Evolutionary conservation across 2,113 vertebrate species (phyloP).

Genomic region (Columbina picui): DNA sequence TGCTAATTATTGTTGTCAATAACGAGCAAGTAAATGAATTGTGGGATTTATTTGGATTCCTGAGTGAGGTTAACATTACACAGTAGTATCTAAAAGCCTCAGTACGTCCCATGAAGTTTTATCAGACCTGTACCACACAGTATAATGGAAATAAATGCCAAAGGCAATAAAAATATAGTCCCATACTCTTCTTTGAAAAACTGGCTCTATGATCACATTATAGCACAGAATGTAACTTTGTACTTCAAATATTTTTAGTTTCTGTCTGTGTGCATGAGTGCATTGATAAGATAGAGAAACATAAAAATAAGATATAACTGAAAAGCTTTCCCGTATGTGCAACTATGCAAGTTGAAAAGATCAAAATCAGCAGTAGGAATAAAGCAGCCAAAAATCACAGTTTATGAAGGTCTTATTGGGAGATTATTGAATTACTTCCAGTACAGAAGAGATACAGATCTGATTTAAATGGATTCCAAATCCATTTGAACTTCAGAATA

Average conservation of each 20-base stretch:
- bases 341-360: not conserved
- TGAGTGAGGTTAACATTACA: not conserved
- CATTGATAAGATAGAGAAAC: slow-evolving; percentile 5
- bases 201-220: not conserved
- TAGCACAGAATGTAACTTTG: not conserved
- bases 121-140: not conserved
- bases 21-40: not conserved
- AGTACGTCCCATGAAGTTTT: not conserved
- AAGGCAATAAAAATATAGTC: not conserved
- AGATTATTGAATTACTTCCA: slow-evolving; percentile 3
- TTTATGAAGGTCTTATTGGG: not conserved
- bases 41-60: not conserved
- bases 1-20: not conserved
- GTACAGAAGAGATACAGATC: not conserved
- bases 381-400: not conserved
- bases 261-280: not conserved
- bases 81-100: not conserved
- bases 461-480: not conserved
- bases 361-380: not conserved
- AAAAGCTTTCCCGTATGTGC: not conserved
- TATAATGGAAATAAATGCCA: not conserved
- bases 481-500: not conserved
- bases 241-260: slow-evolving; percentile 22
- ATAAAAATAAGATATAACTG: not conserved
- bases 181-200: not conserved